These are phyloP conservation scores for Bubo scandiacus DNA, from an alignment of 2,113 vertebrate genomes.

Conservation along the genomic window DNA sequence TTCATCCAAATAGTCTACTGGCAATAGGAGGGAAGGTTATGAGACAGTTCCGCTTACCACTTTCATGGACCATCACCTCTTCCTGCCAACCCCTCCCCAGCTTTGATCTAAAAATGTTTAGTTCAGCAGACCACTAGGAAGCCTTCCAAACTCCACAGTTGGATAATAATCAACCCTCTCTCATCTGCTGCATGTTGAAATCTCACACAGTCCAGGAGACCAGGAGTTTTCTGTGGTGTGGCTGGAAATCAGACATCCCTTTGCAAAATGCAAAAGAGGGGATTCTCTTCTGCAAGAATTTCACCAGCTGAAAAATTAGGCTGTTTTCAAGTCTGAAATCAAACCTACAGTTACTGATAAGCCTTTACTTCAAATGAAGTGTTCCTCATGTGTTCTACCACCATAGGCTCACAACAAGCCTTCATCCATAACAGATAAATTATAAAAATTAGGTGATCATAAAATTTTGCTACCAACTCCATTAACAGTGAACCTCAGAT, in stretches of 20 bases:
- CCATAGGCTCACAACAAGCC: neutral
- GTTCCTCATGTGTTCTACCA: neutral
- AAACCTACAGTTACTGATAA: neutral
- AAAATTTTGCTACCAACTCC: neutral
- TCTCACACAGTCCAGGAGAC: neutral
- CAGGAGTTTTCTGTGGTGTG: neutral
- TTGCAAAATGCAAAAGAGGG: neutral
- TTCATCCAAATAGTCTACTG: conserved; percentile 16
- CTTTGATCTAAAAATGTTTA: conserved; percentile 40
- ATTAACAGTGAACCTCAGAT: neutral
- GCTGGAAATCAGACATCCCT: neutral
- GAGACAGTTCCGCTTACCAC: conserved; percentile 6
- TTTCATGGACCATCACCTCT: conserved; percentile 50
- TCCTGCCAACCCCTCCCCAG: conserved; percentile 35
- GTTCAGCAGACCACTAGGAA: conserved; percentile 33
- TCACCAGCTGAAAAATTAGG: neutral
- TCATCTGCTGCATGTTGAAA: conserved; percentile 1
- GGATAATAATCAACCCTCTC: conserved; percentile 1
- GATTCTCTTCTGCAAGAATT: neutral
- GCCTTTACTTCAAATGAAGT: neutral
- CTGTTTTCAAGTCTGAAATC: neutral
- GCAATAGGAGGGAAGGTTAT: conserved; percentile 15
- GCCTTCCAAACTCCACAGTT: conserved; percentile 30
- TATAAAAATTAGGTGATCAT: neutral
- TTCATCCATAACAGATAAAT: neutral